Percentiles rank a stretch among this genome's conserved stretches.
phyloP scores from a whole-genome alignment of 92 coral and sea anemone genomes.

The Siderastrea siderea region DNA sequence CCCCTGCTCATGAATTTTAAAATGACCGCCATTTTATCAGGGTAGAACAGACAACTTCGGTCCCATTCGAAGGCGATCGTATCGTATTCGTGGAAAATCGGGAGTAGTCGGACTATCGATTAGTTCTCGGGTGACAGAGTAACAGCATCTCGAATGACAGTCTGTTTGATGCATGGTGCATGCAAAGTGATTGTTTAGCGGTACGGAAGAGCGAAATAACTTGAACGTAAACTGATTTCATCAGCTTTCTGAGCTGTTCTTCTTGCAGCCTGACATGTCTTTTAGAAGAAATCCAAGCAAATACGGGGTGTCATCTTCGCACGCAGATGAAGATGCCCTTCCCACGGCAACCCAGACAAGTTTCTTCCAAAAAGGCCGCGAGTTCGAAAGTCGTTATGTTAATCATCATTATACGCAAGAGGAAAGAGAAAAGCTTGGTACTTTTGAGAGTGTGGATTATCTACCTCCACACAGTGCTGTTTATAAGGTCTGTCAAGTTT shows the following conservation, averaged over 20 bases:
- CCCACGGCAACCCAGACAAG: conserved; percentile 83
- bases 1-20: no score
- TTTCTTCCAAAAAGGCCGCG: conserved; percentile 98
- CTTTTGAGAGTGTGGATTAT: conserved; percentile 97
- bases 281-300: conserved; percentile 51
- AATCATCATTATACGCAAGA: conserved; percentile 97
- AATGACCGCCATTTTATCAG: no score
- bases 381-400: conserved; percentile 97
- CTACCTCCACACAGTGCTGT: conserved; percentile 98
- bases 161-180: no score
- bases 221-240: no score
- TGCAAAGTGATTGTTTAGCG: no score
- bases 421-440: conserved; percentile 90
- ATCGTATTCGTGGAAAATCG: no score
- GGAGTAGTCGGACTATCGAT: no score
- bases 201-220: no score
- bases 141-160: no score
- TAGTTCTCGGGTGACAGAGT: no score
- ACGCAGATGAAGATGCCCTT: conserved; percentile 93
- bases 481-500: conserved; percentile 78
- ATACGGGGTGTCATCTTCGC: conserved; percentile 91
- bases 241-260: neutral
- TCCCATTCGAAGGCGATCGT: no score
- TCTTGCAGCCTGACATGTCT: conserved; percentile 4
- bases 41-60: no score